Evolutionary conservation across 2,888 invertebrate genomes (phyloP), one percentile per base, ranked within the genome.

Genomic region (Eupithecia insigniata): DNA sequence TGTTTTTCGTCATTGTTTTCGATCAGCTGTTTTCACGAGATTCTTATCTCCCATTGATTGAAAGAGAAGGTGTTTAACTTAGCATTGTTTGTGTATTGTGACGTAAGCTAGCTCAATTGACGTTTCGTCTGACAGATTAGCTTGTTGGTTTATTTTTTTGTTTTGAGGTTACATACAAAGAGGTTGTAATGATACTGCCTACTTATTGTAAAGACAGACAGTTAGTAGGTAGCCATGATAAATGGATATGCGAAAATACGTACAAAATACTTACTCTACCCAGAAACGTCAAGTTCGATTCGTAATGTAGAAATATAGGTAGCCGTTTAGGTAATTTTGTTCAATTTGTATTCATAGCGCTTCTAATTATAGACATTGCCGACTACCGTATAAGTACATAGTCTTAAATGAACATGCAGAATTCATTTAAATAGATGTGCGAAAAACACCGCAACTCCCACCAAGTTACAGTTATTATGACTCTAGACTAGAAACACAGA

Each of bases 11-110:
- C 89, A 91, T 92, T 92, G 90, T 91, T 89, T 73, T 79, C 81
- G 84, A 92, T 91, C 92, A 93, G 92, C 92, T 93, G 93, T 89
- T 92, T 89, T 87, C 88, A 85, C 81, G 88, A 84, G 91, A 92
- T 91, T 83, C 84, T 83, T 87, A 91, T 92, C 91, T 89, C 82
- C 83, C 83, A 87, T 88, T 90, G 91, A 90, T 91, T 87, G 90
- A 90, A 89, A 89, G 89, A 89, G 84, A 84, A 83, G 85, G 87
- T 86, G 87, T 84, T 85, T 90, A 89, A 89, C 90, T 90, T 87
- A 83, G 84, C 83, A 87, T 89, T 89, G 88, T 90, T 83, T 77
- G 73, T 84, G 83, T 88, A 87, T 90, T 91, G 90, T 74, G 74
- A 74, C 74, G 74, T 74, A 71, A 67, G 66, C 82, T 85, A 80